phyloP scores from a whole-genome alignment of 2,888 invertebrate genomes.

The Biston stratarius region DNA sequence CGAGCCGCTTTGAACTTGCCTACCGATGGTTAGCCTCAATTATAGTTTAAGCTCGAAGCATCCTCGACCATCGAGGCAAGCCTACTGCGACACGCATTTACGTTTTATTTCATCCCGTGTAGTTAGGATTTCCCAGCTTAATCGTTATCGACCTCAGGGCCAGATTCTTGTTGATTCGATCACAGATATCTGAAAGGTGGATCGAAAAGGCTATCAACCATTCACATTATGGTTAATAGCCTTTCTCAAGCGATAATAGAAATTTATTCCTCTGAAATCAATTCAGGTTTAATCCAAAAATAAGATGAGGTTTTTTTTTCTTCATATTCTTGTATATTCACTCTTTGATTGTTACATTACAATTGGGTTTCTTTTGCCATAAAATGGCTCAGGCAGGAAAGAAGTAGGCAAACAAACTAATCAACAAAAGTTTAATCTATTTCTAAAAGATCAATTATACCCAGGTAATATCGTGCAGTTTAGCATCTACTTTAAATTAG shows the following conservation, averaged over 20 bases:
- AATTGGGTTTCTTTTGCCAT: neutral
- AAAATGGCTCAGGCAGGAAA: neutral
- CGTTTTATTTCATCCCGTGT: conserved; percentile 5
- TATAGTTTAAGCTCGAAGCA: conserved; percentile 10
- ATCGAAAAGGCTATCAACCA: neutral
- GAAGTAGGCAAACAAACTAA: too few relatives aligned
- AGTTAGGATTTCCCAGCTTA: conserved; percentile 18
- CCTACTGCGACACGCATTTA: conserved; percentile 24
- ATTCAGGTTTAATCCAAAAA: neutral
- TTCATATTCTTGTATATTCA: neutral
- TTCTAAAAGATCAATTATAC: too few relatives aligned
- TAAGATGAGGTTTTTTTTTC: neutral
- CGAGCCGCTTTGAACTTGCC: conserved; percentile 28
- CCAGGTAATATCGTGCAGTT: too few relatives aligned
- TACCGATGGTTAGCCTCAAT: conserved; percentile 17
- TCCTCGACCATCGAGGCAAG: neutral
- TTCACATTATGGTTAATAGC: neutral
- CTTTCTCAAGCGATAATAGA: neutral
- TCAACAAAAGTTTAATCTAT: too few relatives aligned
- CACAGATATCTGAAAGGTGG: neutral
- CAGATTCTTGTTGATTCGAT: neutral
- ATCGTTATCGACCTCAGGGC: conserved; percentile 3
- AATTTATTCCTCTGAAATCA: neutral
- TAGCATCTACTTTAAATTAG: too few relatives aligned
- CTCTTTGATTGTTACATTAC: neutral